A percentile compares a stretch with the other conserved stretches of the same genome.
phyloP scores from a whole-genome alignment of 2,113 vertebrate genomes.

The Protobothrops flavoviridis region DNA sequence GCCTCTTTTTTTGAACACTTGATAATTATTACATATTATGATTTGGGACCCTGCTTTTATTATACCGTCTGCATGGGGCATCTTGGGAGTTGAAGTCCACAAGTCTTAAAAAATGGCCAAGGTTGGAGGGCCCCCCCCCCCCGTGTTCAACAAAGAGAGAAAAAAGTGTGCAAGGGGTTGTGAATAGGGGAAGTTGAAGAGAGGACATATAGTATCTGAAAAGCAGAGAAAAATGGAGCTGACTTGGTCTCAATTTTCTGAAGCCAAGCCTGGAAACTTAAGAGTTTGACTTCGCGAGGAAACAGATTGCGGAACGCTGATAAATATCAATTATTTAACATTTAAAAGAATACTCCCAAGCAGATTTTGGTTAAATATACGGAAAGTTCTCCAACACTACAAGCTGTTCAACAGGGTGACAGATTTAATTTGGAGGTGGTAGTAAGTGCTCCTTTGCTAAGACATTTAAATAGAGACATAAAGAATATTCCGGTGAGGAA shows the following conservation, averaged over 20 bases:
- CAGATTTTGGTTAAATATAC: background rate
- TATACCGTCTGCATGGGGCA: too few relatives aligned
- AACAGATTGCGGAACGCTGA: background rate
- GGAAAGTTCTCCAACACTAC: background rate
- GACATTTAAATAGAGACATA: background rate
- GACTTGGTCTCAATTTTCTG: background rate
- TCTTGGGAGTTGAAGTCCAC: too few relatives aligned
- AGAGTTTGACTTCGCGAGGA: background rate
- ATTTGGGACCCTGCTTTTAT: too few relatives aligned
- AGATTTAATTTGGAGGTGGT: background rate
- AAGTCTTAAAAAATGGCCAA: too few relatives aligned
- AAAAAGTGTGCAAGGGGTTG: too few relatives aligned
- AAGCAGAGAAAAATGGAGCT: background rate
- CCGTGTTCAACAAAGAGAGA: too few relatives aligned
- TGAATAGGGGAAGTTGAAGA: background rate
- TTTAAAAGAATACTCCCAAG: background rate
- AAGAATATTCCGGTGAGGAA: background rate
- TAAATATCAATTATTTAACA: background rate
- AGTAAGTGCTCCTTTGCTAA: too few relatives aligned
- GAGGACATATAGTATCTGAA: background rate
- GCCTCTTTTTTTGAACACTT: too few relatives aligned
- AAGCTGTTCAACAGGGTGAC: background rate
- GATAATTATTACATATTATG: too few relatives aligned
- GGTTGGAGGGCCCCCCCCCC: rapidly evolving
- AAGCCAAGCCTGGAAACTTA: background rate